Percentiles rank a stretch among this genome's conserved stretches.
Evolutionary conservation across 1,140 invertebrate species (phyloP).

Genomic region (Batillaria attramentaria): DNA sequence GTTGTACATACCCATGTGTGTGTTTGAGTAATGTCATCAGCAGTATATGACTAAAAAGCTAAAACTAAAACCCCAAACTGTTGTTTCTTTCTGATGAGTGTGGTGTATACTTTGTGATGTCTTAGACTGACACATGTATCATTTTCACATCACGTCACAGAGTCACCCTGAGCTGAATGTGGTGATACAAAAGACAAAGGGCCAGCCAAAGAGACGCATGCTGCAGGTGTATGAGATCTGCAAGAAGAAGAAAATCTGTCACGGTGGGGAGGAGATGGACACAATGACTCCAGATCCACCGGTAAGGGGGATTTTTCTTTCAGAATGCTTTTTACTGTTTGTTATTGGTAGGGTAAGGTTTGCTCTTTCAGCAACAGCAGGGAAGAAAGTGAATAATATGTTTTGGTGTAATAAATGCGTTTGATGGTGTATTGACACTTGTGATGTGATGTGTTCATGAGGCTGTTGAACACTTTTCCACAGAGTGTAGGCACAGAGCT

Average conservation of each 20-base stretch:
- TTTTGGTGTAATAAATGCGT: not conserved
- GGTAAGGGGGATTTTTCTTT: slow-evolving; percentile 35
- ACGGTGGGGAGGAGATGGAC: slow-evolving; percentile 98
- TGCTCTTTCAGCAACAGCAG: no score
- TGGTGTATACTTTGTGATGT: no score
- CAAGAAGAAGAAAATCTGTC: slow-evolving; percentile 98
- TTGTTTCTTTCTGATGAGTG: no score
- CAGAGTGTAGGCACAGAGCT: no score
- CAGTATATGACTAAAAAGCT: no score
- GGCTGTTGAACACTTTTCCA: not conserved
- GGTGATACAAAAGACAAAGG: slow-evolving; percentile 96
- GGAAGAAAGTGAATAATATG: slow-evolving; percentile 37
- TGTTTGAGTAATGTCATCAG: no score
- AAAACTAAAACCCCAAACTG: no score
- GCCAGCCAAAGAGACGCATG: slow-evolving; percentile 93
- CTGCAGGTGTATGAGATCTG: slow-evolving; percentile 98
- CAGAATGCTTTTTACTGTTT: no score
- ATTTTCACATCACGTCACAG: no score
- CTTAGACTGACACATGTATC: no score
- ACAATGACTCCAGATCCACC: slow-evolving; percentile 52
- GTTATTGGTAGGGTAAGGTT: no score
- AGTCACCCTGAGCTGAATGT: slow-evolving; percentile 93
- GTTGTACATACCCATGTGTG: no score
- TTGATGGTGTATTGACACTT: not conserved
- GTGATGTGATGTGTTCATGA: not conserved